Evolutionary conservation across 2,797 vertebrate species (phyloP).

Genomic region (Sebastes paucispinis): DNA sequence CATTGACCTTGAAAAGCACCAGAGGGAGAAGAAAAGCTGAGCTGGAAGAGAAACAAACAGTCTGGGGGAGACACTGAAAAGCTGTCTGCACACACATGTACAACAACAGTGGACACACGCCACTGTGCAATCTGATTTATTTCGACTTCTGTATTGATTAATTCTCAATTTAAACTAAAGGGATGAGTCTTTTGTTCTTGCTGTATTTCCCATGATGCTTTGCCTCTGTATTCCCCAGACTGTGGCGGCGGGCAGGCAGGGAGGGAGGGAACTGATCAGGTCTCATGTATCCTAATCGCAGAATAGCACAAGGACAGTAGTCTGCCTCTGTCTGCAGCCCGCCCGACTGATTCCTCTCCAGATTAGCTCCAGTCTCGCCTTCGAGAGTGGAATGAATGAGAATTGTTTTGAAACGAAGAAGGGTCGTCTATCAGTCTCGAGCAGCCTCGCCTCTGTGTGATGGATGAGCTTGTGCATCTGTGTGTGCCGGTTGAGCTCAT

Average conservation of each 20-base stretch:
- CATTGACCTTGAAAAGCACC: constrained; percentile 68
- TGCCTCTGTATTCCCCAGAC: constrained; percentile 17
- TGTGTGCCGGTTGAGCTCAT: constrained; percentile 54
- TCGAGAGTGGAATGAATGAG: constrained; percentile 41
- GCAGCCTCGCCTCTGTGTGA: constrained; percentile 44
- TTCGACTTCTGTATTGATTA: neutral
- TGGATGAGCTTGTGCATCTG: constrained; percentile 49
- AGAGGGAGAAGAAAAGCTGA: constrained; percentile 31
- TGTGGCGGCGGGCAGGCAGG: constrained; percentile 7
- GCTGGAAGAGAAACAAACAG: constrained; percentile 20
- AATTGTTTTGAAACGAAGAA: constrained; percentile 48
- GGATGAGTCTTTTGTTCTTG: constrained; percentile 28
- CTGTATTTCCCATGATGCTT: constrained; percentile 40
- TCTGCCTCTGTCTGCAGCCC: constrained; percentile 47
- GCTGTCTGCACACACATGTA: neutral
- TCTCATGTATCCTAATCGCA: constrained; percentile 55
- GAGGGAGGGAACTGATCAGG: constrained; percentile 25
- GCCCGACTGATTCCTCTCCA: constrained; percentile 40
- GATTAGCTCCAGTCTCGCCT: constrained; percentile 61
- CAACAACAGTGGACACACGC: neutral
- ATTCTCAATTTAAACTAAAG: neutral
- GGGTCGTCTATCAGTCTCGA: constrained; percentile 41
- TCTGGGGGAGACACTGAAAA: neutral
- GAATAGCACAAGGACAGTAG: constrained; percentile 57
- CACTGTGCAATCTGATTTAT: neutral